Evolutionary conservation across 1,140 invertebrate species (phyloP).

Genomic region (Zaprionus camerounensis): DNA sequence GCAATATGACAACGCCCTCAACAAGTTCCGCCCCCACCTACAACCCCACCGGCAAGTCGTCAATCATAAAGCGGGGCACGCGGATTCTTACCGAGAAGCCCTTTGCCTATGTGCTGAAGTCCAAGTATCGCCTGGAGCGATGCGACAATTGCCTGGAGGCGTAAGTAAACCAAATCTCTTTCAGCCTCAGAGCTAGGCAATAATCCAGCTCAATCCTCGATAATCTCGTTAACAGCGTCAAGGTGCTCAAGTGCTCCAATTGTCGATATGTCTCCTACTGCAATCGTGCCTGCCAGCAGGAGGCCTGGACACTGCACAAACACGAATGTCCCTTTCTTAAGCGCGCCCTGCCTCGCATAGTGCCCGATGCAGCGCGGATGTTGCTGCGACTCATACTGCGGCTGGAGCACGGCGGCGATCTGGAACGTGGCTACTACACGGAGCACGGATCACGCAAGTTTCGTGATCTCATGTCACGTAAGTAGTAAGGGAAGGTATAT

Average conservation of each 20-base stretch:
- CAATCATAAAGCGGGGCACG: slow-evolving; percentile 83
- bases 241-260: slow-evolving; percentile 90
- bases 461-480: slow-evolving; percentile 94
- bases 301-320: slow-evolving; percentile 91
- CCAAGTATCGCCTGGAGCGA: slow-evolving; percentile 85
- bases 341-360: slow-evolving; percentile 87
- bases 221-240: slow-evolving; percentile 85
- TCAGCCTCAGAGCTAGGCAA: not conserved
- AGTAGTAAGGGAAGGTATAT: slow-evolving; percentile 71
- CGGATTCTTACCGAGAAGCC: slow-evolving; percentile 86
- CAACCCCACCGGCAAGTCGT: not conserved
- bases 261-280: slow-evolving; percentile 93
- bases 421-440: slow-evolving; percentile 88
- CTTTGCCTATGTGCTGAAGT: slow-evolving; percentile 87
- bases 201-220: not conserved
- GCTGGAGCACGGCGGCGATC: slow-evolving; percentile 87
- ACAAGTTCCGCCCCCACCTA: not conserved
- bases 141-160: slow-evolving; percentile 88
- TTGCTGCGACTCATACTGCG: slow-evolving; percentile 90
- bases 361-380: slow-evolving; percentile 90
- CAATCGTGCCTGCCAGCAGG: slow-evolving; percentile 89
- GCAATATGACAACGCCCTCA: slow-evolving; percentile 46
- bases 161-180: slow-evolving; percentile 83
- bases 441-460: slow-evolving; percentile 89
- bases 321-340: slow-evolving; percentile 90